phyloP scores from a whole-genome alignment of 2,797 vertebrate species.

The Eulemur rubriventer region DNA sequence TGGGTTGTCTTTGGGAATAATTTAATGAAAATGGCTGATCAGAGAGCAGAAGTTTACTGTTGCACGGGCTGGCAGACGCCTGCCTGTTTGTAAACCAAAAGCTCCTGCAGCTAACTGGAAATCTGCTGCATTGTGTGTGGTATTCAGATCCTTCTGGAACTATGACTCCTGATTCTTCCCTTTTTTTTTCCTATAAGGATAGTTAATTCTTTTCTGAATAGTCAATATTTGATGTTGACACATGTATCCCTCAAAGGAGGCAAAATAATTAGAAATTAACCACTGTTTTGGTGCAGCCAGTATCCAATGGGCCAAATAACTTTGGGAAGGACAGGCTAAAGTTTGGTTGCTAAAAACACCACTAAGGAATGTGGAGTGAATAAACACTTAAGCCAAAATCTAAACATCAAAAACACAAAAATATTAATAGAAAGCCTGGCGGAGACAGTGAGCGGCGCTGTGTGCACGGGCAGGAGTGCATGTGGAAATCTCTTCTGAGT shows the following conservation, averaged over 20 bases:
- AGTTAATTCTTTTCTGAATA: background rate
- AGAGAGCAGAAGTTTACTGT: conserved; percentile 50
- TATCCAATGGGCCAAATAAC: background rate
- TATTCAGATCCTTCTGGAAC: background rate
- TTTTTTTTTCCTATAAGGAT: background rate
- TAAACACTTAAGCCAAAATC: background rate
- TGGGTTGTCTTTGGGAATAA: conserved; percentile 67
- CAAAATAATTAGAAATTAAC: background rate
- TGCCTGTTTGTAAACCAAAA: conserved; percentile 2
- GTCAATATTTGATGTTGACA: background rate
- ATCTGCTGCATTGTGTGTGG: background rate
- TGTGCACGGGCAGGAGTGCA: rapidly evolving
- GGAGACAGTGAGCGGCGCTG: rapidly evolving
- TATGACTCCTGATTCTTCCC: background rate
- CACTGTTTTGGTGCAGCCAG: background rate
- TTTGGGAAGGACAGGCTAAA: background rate
- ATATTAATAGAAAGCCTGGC: background rate
- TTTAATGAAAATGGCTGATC: conserved; percentile 47
- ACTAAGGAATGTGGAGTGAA: background rate
- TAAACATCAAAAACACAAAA: background rate
- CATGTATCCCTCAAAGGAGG: background rate
- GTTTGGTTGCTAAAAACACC: background rate
- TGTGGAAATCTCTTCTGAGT: background rate
- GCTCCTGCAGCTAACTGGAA: background rate
- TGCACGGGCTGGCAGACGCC: background rate